These are phyloP conservation scores for Eptesicus fuscus DNA, from an alignment of 2,113 vertebrate genomes.

Conservation along the genomic window DNA sequence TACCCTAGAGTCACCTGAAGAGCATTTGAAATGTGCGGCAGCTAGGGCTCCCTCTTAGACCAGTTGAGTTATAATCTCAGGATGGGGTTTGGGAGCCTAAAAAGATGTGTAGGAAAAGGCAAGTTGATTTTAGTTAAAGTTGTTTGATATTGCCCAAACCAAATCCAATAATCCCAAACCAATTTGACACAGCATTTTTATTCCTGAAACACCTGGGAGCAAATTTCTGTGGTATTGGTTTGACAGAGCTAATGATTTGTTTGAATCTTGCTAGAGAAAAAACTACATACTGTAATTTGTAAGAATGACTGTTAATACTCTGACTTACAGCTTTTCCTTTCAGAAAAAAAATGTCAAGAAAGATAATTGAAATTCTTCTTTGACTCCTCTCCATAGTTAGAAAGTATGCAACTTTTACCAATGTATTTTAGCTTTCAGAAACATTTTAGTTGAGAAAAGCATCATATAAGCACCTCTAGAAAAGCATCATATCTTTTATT, in stretches of 20 bases:
- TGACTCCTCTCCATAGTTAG: slow-evolving; percentile 55
- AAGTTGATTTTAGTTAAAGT: slow-evolving; percentile 50
- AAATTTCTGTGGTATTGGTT: slow-evolving; percentile 39
- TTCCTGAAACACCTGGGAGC: slow-evolving; percentile 49
- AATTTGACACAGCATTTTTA: slow-evolving; percentile 55
- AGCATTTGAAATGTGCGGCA: slow-evolving; percentile 3
- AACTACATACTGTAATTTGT: background rate
- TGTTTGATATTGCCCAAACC: slow-evolving; percentile 30
- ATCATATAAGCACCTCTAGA: slow-evolving; percentile 62
- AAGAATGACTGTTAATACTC: background rate
- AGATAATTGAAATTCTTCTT: slow-evolving; percentile 14
- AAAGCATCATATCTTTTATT: slow-evolving; percentile 72
- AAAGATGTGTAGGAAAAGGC: background rate
- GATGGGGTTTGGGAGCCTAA: background rate
- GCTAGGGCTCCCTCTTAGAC: background rate
- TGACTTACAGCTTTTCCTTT: slow-evolving; percentile 57
- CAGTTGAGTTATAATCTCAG: background rate
- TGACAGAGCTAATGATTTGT: slow-evolving; percentile 32
- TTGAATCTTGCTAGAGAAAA: slow-evolving; percentile 54
- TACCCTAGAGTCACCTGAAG: background rate
- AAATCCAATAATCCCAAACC: slow-evolving; percentile 14
- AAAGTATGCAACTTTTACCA: slow-evolving; percentile 65
- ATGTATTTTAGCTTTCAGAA: slow-evolving; percentile 69
- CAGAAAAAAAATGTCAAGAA: slow-evolving; percentile 45
- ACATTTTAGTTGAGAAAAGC: slow-evolving; percentile 73